Percentiles rank a stretch among this genome's conserved stretches.
Conservation (phyloP, 2,888 invertebrate genomes). For the Brachynemurus nebulosus region DNA sequence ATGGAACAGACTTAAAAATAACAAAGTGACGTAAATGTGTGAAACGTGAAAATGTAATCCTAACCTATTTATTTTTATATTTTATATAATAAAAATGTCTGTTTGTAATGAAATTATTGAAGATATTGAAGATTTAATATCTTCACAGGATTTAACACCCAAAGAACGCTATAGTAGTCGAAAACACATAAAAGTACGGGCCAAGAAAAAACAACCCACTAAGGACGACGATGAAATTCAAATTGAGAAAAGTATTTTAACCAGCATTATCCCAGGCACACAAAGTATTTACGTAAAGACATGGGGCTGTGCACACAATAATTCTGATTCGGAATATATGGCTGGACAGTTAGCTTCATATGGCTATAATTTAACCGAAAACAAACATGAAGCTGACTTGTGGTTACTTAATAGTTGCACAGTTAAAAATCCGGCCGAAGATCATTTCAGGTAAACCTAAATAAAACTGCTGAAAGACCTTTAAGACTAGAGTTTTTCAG, state of each 20-base stretch:
- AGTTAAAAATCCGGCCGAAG: slow-evolving; percentile 94
- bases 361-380: slow-evolving; percentile 73
- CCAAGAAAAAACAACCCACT: slow-evolving; percentile 31
- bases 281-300: slow-evolving; percentile 79
- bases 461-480: background rate
- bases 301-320: slow-evolving; percentile 98
- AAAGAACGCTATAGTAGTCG: slow-evolving; percentile 61
- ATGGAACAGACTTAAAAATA: too few relatives aligned
- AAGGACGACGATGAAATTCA: background rate
- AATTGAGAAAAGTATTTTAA: slow-evolving; percentile 34
- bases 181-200: slow-evolving; percentile 53
- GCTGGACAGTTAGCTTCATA: slow-evolving; percentile 81
- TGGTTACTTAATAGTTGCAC: slow-evolving; percentile 98
- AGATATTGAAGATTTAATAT: slow-evolving; percentile 76
- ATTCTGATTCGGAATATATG: slow-evolving; percentile 97
- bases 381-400: slow-evolving; percentile 70
- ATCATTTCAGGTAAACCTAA: slow-evolving; percentile 58
- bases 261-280: slow-evolving; percentile 47
- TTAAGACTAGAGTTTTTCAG: too few relatives aligned
- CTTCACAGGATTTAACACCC: slow-evolving; percentile 63
- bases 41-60: background rate
- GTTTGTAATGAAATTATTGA: slow-evolving; percentile 56
- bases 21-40: background rate
- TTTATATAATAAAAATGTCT: slow-evolving; percentile 23
- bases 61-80: background rate